Evolutionary conservation across 1,140 invertebrate species (phyloP), one percentile per base, ranked within the genome.

Genomic region (Mycetomoellerius zeteki): DNA sequence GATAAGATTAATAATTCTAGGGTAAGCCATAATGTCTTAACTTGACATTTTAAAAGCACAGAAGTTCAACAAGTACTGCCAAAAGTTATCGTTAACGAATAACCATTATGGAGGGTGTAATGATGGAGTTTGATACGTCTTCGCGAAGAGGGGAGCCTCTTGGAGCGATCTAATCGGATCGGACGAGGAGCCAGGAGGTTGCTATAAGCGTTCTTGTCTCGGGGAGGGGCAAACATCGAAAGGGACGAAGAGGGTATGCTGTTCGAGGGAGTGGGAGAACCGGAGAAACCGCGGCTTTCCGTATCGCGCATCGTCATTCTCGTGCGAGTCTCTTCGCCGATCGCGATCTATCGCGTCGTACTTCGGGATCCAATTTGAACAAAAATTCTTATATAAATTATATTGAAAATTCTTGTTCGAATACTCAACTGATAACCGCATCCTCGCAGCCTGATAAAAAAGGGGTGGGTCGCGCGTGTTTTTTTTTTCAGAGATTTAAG

Each of bases 291-390:
- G 75, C 60, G 76, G 67, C 82, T 88, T 89, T 84, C 78, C 78
- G 86, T 77, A 73, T 65, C 71, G 81, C 16, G 82, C 52, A 60
- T 54, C 87, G 81, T 92, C 93, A 93, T 93, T 93, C 91, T 78
- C 65, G 86, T 85, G 84, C 78, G 89, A 92, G 89, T 87, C 87
- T 86, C 87, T 82, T 84, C 87, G 73, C 65, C 80, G 54, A 19
- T 67, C 75, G 76, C 65, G 86, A 81, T 58, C 6, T 5, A 30
- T 2, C 33, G 27, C 8, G 16, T 24, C 43, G 19, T 33, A 56
- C 5, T 69, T 62, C 77, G 30, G 50, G n/a, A 10, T 24, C n/a
- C 62, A 54, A 69, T 37, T 72, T 37, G 19, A 52, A 58, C 33
- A 16, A 30, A 60, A 47, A 19, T 43, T 30, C 50, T 0, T 19